phyloP scores from a whole-genome alignment of 2,888 invertebrate genomes.

The Hypomecis atomaria region DNA sequence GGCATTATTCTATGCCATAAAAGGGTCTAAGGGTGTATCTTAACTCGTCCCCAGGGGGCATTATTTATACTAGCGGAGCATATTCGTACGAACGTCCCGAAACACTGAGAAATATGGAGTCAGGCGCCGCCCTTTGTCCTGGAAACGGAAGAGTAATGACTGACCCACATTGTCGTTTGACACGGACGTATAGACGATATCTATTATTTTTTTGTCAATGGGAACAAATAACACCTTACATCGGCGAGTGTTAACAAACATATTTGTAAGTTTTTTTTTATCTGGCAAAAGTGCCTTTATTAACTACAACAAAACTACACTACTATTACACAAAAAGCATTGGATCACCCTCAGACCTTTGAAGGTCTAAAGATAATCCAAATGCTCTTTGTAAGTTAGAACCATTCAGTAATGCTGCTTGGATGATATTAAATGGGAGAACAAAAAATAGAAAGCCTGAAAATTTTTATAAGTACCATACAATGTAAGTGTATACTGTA shows the following conservation, averaged over 20 bases:
- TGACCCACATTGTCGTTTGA: conserved; percentile 55
- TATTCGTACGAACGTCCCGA: conserved; percentile 55
- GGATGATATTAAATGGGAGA: too few species aligned
- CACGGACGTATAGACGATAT: conserved; percentile 39
- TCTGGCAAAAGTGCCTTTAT: too few species aligned
- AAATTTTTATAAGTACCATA: too few species aligned
- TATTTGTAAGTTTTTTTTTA: too few species aligned
- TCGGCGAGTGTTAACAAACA: background rate
- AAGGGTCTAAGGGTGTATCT: conserved; percentile 63
- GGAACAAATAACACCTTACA: background rate
- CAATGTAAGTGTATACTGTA: too few species aligned
- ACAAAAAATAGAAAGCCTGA: too few species aligned
- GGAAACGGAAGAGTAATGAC: conserved; percentile 56
- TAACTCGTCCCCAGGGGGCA: conserved; percentile 65
- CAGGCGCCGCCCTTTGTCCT: conserved; percentile 44
- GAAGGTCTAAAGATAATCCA: too few species aligned
- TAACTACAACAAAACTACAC: too few species aligned
- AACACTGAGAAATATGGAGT: conserved; percentile 57
- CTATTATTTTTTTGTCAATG: background rate
- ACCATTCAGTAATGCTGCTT: too few species aligned
- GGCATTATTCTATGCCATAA: conserved; percentile 62
- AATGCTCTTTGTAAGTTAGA: too few species aligned
- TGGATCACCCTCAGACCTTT: too few species aligned
- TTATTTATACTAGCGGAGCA: conserved; percentile 62
- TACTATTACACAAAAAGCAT: too few species aligned